Evolutionary conservation across 2,113 vertebrate species (phyloP), one percentile per base, ranked within the genome.

Genomic region (Brachypteracias leptosomus): DNA sequence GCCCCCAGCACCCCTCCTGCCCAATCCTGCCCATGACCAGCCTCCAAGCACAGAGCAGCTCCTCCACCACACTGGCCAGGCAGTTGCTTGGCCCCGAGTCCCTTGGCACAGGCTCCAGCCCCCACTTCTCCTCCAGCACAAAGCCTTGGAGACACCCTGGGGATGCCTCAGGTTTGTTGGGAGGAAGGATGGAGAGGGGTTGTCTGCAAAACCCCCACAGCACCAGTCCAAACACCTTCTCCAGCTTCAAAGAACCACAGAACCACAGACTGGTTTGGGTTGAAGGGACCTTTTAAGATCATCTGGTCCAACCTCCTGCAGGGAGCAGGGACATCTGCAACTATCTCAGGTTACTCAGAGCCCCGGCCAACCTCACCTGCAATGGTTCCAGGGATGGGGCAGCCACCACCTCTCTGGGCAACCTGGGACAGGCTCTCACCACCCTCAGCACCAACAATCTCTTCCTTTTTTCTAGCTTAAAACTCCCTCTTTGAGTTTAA

Each of bases 121-220:
- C 75, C 16, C 0, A 1, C 10, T 12, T 47, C 8, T 46, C n/a
- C n/a, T n/a, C 66, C 72, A 22, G 88, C 57, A 46, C 29, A 14
- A 42, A 58, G 3, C 17, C 89, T 36, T 1, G 0, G n/a, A 40
- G 31, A 19, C n/a, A 10, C 5, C 80, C 72, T 6, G 10, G 47
- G 36, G 29, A 38, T 38, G 15, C 40, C 20, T 35, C 0, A 1
- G 2, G 13, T 5, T 29, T 62, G 16, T 51, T 6, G 2, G 82
- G 59, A 52, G 17, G 62, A 38, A 85, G n/a, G 58, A 47, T 18
- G 86, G 44, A 22, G 44, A 58, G 52, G 28, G 44, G 49, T 36
- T 31, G 10, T 74, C 68, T 46, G 21, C 42, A 79, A 67, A 55
- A 2, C 24, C 46, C 40, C 24, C 2, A 24, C 38, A n/a, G 70